Evolutionary conservation across 2,113 vertebrate species (phyloP), one percentile per base, ranked within the genome.

Genomic region (Mandrillus leucophaeus): DNA sequence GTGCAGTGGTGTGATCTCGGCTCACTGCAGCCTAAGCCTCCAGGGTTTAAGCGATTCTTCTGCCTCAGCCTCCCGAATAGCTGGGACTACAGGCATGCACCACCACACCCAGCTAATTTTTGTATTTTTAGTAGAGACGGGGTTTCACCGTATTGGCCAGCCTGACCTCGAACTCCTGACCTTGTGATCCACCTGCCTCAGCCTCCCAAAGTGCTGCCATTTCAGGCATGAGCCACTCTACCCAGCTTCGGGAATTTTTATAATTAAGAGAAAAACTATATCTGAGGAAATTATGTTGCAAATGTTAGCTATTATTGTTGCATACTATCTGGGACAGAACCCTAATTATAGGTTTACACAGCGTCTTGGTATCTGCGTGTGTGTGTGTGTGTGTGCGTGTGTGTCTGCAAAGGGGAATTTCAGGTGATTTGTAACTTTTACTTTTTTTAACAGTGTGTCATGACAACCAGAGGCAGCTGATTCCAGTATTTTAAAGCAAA

Each of bases 401-500:
- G 18, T 83, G 3, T 9, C 59, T 82, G 30, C 96, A 61, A 10
- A 70, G 94, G 92, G 79, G 70, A 59, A 85, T 96, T 97, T 86
- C 45, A 43, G 79, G 94, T 6, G 32, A 97, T 97, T 98, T 98
- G 96, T 59, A 72, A 97, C 95, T 96, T 88, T n/a, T 95, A 81
- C 25, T 75, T 96, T 27, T 96, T 32, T 78, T 96, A 12, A 72
- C 87, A 57, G 40, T 98, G 97, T 97, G 92, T 88, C n/a, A 43
- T 1, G 11, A 88, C 92, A 97, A 93, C 93, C 43, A 95, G 94
- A 91, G 85, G 88, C 91, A 97, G 88, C 92, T 96, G 94, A 92
- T 98, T 96, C 80, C 52, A 90, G 83, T 93, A 80, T 97, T 98
- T 96, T 89, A 90, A 97, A 98, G 95, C 95, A 98, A 98, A 96